phyloP scores from a whole-genome alignment of 2,113 vertebrate species.

The Catharus bicknelli region DNA sequence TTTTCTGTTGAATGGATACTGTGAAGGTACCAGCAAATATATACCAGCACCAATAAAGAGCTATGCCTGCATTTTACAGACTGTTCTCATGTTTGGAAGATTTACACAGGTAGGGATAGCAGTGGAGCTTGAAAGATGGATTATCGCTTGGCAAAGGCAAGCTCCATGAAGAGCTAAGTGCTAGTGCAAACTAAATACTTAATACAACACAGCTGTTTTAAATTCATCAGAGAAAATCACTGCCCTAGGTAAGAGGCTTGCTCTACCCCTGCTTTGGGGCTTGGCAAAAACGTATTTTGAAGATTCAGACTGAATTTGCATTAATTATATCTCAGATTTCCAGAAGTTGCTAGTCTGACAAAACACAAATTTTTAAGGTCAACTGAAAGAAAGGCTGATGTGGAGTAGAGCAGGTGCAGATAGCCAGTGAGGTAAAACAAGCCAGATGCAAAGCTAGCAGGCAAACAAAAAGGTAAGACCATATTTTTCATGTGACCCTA shows the following conservation, averaged over 20 bases:
- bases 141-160: neutral
- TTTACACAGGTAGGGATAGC: neutral
- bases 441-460: neutral
- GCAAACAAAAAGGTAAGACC: conserved; percentile 1
- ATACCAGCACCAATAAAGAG: neutral
- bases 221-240: neutral
- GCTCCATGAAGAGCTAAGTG: neutral
- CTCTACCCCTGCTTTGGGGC: neutral
- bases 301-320: neutral
- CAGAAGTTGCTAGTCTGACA: neutral
- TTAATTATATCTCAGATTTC: neutral
- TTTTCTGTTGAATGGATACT: neutral
- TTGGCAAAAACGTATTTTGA: neutral
- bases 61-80: neutral
- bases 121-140: neutral
- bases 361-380: neutral
- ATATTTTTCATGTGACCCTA: neutral
- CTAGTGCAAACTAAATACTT: neutral
- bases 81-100: neutral
- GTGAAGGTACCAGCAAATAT: neutral
- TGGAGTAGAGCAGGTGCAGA: neutral
- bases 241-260: neutral
- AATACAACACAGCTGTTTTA: neutral
- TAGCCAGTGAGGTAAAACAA: neutral
- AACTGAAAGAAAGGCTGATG: neutral